These are phyloP conservation scores for Carollia perspicillata DNA, from an alignment of 2,113 vertebrate genomes.

Conservation along the genomic window DNA sequence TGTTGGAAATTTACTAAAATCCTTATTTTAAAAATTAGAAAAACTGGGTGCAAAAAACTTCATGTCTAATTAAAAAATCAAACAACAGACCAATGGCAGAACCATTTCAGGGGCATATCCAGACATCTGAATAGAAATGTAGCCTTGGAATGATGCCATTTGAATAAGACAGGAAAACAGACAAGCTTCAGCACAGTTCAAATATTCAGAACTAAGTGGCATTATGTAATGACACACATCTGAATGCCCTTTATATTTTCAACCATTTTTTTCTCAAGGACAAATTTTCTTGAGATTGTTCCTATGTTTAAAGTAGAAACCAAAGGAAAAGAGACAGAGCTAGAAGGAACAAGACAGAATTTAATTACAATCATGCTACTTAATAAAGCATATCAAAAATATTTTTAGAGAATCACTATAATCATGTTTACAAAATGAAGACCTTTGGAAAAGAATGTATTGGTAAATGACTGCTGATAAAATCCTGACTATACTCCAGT, in stretches of 20 bases:
- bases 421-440: neutral
- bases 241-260: neutral
- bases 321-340: neutral
- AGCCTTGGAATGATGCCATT: neutral
- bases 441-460: neutral
- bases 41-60: neutral
- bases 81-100: neutral
- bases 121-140: neutral
- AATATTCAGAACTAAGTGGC: neutral
- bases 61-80: neutral
- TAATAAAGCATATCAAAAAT: neutral
- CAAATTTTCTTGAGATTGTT: neutral
- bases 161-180: neutral
- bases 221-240: neutral
- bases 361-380: neutral
- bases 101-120: neutral
- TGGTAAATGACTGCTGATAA: neutral
- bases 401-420: neutral
- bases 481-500: neutral
- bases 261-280: conserved; percentile 21
- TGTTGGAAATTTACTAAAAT: neutral
- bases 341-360: neutral
- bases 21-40: conserved; percentile 12
- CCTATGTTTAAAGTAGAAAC: neutral
- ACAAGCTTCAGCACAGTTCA: neutral